Conservation (phyloP, 2,888 invertebrate species). For the Dermolepida albohirtum region DNA sequence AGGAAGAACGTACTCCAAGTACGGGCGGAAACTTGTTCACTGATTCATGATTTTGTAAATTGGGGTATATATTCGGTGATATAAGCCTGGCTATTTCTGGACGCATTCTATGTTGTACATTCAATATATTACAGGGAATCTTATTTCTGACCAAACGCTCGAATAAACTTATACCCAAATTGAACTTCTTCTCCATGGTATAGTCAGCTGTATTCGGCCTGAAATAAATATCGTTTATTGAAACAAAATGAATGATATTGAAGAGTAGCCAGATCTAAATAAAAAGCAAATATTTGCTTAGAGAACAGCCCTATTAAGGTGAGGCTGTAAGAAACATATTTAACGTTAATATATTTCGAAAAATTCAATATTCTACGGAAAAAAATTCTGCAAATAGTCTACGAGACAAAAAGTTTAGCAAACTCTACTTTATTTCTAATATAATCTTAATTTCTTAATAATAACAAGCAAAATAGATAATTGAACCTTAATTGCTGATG, state of each 20-base stretch:
- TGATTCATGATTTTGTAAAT: slow-evolving; percentile 70
- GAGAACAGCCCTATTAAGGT: too few species aligned
- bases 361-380: too few species aligned
- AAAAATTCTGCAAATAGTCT: too few species aligned
- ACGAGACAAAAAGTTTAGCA: too few species aligned
- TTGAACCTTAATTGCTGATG: slow-evolving; percentile 76
- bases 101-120: slow-evolving; percentile 55
- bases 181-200: slow-evolving; percentile 73
- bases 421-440: too few species aligned
- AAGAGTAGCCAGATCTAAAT: too few species aligned
- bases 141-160: slow-evolving; percentile 80
- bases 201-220: slow-evolving; percentile 71
- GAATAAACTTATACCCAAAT: slow-evolving; percentile 83
- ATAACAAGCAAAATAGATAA: neutral
- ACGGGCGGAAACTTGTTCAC: slow-evolving; percentile 71
- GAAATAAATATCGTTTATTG: neutral
- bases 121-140: slow-evolving; percentile 70
- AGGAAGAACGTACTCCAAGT: slow-evolving; percentile 70
- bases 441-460: too few species aligned
- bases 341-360: too few species aligned
- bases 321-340: too few species aligned
- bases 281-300: too few species aligned
- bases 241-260: too few species aligned
- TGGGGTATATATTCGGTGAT: slow-evolving; percentile 76
- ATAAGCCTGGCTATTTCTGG: slow-evolving; percentile 74